Base-by-base conservation (phyloP, 2,888 invertebrate genomes). In the Eristalis intricaria region DNA sequence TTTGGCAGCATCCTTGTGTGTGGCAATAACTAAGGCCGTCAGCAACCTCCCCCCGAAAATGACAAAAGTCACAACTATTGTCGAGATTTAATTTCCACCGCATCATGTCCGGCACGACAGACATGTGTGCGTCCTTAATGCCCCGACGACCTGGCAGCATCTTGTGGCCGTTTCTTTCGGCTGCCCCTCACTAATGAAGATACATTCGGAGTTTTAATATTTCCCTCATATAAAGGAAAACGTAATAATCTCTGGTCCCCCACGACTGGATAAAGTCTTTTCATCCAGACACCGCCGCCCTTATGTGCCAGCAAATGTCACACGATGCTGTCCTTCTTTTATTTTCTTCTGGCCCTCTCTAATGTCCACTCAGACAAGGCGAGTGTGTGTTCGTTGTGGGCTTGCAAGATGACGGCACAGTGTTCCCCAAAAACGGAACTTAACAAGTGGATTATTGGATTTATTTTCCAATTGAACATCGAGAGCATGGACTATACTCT, bases 401-500 rank as follows among this genome's bases (percentile, higher is more conserved):
- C 60, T 23, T 10, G 13, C 60, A 60, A 60, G 60, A 60, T 60
- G 22, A 23, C 60, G 60, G 11, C 26, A 23, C 60, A 29, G 15
- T 23, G 15, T 13, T 26, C 15, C 23, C 60, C 22, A 65, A 75
- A 74, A 66, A 73, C 82, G 82, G 69, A 82, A 58, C 82, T 75
- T 86, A 82, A 83, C 81, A 86, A 86, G 83, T 86, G 71, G 86
- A 86, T 86, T 83, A 86, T 86, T 86, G 82, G 83, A 86, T 86
- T 86, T 86, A 86, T 86, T 82, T 82, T 82, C 77, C 85, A 86
- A 86, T 86, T 78, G 82, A 70, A 70, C 65, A 69, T 61, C 50
- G 8, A 5, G 19, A 40, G 32, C 23, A 69, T 56, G 60, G 19
- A 40, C 32, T 32, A n/a, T n/a, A n/a, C 32, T 64, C 63, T 19